Base-by-base conservation (phyloP, 92 coral and sea anemone genomes). In the Actinernus sp. region DNA sequence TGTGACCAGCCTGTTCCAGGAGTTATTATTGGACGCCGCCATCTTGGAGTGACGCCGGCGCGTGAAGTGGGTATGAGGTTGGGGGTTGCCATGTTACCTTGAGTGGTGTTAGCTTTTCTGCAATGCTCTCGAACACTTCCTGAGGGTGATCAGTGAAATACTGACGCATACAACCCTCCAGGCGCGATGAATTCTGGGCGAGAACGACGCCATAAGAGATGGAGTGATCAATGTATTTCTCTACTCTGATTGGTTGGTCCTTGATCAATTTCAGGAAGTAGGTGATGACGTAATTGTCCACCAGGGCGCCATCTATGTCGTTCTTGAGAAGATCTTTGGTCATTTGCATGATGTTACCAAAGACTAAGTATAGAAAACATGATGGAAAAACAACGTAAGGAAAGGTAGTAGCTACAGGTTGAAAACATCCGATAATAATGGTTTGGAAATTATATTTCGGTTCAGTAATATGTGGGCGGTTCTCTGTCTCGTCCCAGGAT, bases 261-360 rank as follows among this genome's bases (percentile, higher is more conserved):
- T 68, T 51, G 40, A 91, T 82, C 30, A 78, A 58, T 40, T 91
- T 77, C 17, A 82, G 63, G 43, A 81, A 87, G 39, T 66, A 55
- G 1, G 86, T 79, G 38, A 89, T 83, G 71, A 94, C 87, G 78
- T 87, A 94, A 53, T 83, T 94, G 44, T 94, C 98, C 10, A 94
- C 87, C 49, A 94, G 51, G 10, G 91, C 88, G 7, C 98, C 98
- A 63, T 91, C 92, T 50, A 94, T 86, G 24, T 84, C 63, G 59
- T 76, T 70, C 1, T 27, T 58, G 52, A 82, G 61, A 28, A 85
- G 88, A 16, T 86, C 92, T 62, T 71, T 24, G 28, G 92, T 80
- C 68, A 90, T 85, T 66, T 81, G 68, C 74, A 80, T 36, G 24
- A 90, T 80, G 55, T 80, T 78, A 8, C 85, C 71, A 53, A 74